Percentiles rank a stretch among this genome's conserved stretches.
Conservation (phyloP, 2,113 vertebrate species). For the Lamprotornis superbus region DNA sequence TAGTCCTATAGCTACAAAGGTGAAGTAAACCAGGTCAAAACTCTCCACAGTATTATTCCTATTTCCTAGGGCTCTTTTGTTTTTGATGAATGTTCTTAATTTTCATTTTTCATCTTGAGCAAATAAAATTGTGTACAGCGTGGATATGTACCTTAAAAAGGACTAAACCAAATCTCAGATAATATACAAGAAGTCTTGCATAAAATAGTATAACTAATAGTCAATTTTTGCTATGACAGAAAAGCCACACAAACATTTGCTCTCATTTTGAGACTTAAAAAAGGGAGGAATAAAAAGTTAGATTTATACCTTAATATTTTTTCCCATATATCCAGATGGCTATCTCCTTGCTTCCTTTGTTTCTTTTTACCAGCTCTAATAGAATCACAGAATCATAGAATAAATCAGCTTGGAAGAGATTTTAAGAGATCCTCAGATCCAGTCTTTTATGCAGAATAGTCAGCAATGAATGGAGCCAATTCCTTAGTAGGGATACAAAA, state of each 20-base stretch:
- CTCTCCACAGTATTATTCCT: not conserved
- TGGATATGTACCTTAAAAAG: not conserved
- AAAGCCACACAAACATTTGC: not conserved
- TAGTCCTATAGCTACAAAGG: not conserved
- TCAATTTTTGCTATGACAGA: not conserved
- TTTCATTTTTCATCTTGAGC: not conserved
- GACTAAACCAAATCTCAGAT: not conserved
- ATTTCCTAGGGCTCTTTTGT: not conserved
- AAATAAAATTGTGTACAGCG: not conserved
- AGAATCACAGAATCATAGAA: not conserved
- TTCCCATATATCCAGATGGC: not conserved
- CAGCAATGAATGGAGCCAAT: not conserved
- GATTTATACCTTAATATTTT: not conserved
- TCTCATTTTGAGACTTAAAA: not conserved
- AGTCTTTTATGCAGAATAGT: not conserved
- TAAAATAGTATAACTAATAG: not conserved
- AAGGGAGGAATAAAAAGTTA: fast-evolving
- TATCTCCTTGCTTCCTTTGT: not conserved
- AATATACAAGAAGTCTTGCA: not conserved
- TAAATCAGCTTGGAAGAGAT: not conserved
- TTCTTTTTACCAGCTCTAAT: not conserved
- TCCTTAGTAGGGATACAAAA: not conserved
- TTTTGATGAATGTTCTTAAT: not conserved
- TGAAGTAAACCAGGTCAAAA: not conserved
- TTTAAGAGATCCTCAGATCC: not conserved